Percentiles rank a stretch among this genome's conserved stretches.
phyloP scores from a whole-genome alignment of 2,113 vertebrate genomes.

The Paralichthys olivaceus region DNA sequence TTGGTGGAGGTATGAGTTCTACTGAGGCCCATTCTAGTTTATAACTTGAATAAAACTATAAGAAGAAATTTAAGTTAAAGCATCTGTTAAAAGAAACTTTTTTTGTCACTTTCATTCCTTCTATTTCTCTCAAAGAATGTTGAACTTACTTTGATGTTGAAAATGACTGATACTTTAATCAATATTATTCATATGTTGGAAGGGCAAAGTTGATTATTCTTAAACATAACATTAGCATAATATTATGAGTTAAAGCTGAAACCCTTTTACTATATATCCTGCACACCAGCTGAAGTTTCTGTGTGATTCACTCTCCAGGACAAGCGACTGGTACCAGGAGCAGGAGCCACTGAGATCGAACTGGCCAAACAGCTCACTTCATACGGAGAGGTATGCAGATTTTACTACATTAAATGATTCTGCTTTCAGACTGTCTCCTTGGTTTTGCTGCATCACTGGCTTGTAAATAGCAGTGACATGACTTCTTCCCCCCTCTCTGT shows the following conservation, averaged over 20 bases:
- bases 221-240: background rate
- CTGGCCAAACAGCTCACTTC: conserved; percentile 94
- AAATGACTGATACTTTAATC: background rate
- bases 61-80: too few species aligned
- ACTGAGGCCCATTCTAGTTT: too few species aligned
- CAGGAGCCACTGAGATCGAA: conserved; percentile 96
- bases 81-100: too few species aligned
- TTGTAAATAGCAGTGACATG: background rate
- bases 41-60: too few species aligned
- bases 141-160: background rate
- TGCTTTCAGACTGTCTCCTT: background rate
- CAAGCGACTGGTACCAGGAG: conserved; percentile 93
- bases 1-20: too few species aligned
- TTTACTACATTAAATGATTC: background rate
- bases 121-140: too few species aligned
- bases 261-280: background rate
- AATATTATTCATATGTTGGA: background rate
- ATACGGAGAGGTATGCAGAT: conserved; percentile 90
- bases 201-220: background rate
- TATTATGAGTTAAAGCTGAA: background rate
- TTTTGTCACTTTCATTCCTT: too few species aligned
- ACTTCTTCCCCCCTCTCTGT: conserved; percentile 20
- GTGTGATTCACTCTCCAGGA: conserved; percentile 80
- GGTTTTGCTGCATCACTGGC: background rate
- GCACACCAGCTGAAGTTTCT: conserved; percentile 4